These are phyloP conservation scores for Ormia ochracea DNA, from an alignment of 2,888 invertebrate genomes.

Conservation along the genomic window DNA sequence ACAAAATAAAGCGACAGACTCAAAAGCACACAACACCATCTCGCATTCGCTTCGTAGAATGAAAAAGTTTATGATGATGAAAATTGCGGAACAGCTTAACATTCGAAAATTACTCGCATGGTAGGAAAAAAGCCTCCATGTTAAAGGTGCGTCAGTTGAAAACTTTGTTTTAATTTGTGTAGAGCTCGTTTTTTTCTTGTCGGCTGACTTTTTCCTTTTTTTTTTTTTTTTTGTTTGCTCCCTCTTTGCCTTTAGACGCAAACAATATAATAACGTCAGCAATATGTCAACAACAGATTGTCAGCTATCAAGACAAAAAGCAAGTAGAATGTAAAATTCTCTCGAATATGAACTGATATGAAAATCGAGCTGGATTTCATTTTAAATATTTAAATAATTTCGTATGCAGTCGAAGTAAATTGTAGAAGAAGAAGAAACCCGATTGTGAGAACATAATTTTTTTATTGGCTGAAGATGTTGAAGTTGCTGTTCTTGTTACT, in stretches of 20 bases:
- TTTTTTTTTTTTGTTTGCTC: background rate
- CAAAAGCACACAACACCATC: background rate
- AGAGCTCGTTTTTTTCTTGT: too few relatives aligned
- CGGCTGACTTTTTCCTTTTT: background rate
- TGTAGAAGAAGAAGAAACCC: background rate
- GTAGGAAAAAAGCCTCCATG: background rate
- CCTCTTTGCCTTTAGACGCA: conserved; percentile 15
- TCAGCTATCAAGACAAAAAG: conserved; percentile 40
- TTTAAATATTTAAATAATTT: background rate
- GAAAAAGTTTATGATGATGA: background rate
- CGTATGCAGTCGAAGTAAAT: conserved; percentile 2
- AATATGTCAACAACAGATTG: conserved; percentile 55
- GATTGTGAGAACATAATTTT: background rate
- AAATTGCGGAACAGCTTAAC: background rate
- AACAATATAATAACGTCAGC: conserved; percentile 55
- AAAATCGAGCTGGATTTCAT: conserved; percentile 1
- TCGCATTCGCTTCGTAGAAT: background rate
- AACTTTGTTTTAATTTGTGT: conserved; percentile 9
- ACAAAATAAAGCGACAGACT: conserved; percentile 4
- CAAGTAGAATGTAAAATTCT: background rate
- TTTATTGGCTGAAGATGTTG: background rate
- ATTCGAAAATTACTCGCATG: conserved; percentile 8
- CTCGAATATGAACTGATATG: conserved; percentile 16
- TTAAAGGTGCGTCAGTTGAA: conserved; percentile 25
- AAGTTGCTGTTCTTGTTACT: background rate